Base-by-base conservation (phyloP, 1,140 invertebrate genomes). In the Pseudomyrmex gracilis region DNA sequence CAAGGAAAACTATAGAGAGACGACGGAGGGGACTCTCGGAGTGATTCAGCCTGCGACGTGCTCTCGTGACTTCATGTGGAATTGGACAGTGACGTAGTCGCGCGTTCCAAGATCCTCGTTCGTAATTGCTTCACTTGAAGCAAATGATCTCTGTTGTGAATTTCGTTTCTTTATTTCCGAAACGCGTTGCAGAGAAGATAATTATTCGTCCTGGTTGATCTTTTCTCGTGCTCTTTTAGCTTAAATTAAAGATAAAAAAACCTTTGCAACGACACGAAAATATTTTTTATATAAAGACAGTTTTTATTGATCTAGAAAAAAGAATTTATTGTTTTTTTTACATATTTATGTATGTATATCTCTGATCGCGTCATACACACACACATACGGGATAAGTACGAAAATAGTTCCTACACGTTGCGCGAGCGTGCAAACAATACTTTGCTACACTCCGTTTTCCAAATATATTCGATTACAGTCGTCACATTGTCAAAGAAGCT, bases 11-110 rank as follows among this genome's bases (percentile, higher is more conserved):
- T 51, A 24, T 5, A 47, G 13, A 47, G 13, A 53, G 9, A 15
- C 20, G n/a, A 55, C 12, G 7, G 43, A 0, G 15, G 45, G 60
- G 13, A 20, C 22, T 61, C 22, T 73, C 60, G 61, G 61, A 53
- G 58, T 88, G 85, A 86, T 80, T 86, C 85, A 84, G 71, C 20
- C 73, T 60, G 58, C 58, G 24, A 71, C 57, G 47, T 82, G 61
- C 51, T 83, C 49, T 84, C 74, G 80, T 70, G 34, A 67, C 66
- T 64, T 64, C 51, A 17, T 67, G n/a, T 60, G 60, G 34, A 85
- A 86, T 71, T 12, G 9, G 49, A 58, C 57, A 71, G 66, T 85
- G 53, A 83, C 58, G 57, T 60, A 86, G 76, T 24, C 24, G 60
- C 43, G 24, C n/a, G 34, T 76, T 34, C 17, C 13, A 53, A 49